phyloP scores from a whole-genome alignment of 2,888 invertebrate genomes.

The Odontocerum albicorne region DNA sequence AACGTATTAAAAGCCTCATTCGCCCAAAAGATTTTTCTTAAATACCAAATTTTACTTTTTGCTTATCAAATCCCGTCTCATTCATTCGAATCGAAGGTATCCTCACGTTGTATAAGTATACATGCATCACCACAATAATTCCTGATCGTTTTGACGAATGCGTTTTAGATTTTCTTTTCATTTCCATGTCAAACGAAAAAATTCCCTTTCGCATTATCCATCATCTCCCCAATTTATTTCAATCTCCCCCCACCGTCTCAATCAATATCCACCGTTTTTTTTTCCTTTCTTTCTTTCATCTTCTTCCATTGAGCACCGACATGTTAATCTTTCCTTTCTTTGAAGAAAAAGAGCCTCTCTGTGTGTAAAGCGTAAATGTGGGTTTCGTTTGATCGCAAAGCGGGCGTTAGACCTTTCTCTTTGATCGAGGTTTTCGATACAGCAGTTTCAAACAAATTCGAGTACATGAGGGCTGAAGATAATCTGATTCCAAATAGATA shows the following conservation, averaged over 20 bases:
- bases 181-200: conserved; percentile 25
- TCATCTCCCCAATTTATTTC: conserved; percentile 26
- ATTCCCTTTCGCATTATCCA: conserved; percentile 20
- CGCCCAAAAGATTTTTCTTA: no score
- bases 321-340: conserved; percentile 25
- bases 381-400: conserved; percentile 11
- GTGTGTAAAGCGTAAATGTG: neutral
- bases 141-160: conserved; percentile 18
- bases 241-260: conserved; percentile 20
- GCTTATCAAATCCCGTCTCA: no score
- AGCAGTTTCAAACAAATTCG: conserved; percentile 28
- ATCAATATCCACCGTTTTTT: conserved; percentile 26
- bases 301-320: conserved; percentile 17
- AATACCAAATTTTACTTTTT: no score
- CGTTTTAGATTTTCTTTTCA: conserved; percentile 22
- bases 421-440: conserved; percentile 30
- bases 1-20: no score
- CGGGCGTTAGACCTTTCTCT: conserved; percentile 5
- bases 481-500: conserved; percentile 32
- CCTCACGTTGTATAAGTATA: conserved; percentile 3
- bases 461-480: conserved; percentile 30
- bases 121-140: conserved; percentile 4
- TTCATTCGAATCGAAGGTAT: no score
- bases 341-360: conserved; percentile 15
- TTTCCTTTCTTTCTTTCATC: conserved; percentile 25